Evolutionary conservation across 2,888 invertebrate species (phyloP).

Genomic region (Allygus modestus): DNA sequence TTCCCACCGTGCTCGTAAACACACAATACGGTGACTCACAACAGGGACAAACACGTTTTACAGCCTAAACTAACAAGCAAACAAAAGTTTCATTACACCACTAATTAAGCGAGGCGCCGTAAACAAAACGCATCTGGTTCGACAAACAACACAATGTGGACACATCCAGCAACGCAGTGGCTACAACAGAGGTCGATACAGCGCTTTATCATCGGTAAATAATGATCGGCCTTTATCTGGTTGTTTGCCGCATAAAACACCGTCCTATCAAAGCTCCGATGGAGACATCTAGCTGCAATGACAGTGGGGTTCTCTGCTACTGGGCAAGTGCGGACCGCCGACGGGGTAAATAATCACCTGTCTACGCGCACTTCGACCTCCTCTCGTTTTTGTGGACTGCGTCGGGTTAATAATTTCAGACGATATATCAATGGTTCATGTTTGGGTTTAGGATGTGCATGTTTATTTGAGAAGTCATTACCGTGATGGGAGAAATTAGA

Average conservation of each 20-base stretch:
- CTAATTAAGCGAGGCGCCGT: slow-evolving; percentile 10
- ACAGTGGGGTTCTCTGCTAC: not conserved
- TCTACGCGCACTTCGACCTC: slow-evolving; percentile 18
- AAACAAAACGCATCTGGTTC: slow-evolving; percentile 47
- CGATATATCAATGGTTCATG: not conserved
- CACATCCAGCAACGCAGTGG: not conserved
- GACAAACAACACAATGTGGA: slow-evolving; percentile 30
- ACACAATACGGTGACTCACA: not conserved
- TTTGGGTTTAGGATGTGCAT: not conserved
- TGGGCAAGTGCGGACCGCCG: not conserved
- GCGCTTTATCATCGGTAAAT: slow-evolving; percentile 2
- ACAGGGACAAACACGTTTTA: not conserved
- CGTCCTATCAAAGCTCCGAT: not conserved
- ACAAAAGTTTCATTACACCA: slow-evolving; percentile 51
- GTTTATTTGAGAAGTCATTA: slow-evolving; percentile 3
- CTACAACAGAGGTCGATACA: not conserved
- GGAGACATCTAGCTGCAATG: slow-evolving; percentile 2
- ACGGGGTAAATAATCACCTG: slow-evolving; percentile 11
- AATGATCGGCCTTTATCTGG: slow-evolving; percentile 12
- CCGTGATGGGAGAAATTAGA: not conserved
- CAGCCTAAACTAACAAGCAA: slow-evolving; percentile 44
- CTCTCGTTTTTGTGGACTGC: not conserved
- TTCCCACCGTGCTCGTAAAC: not conserved
- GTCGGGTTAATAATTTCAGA: not conserved
- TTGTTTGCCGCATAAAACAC: not conserved